Conservation (phyloP, 1,140 invertebrate species). For the Scaptomyza graminum region DNA sequence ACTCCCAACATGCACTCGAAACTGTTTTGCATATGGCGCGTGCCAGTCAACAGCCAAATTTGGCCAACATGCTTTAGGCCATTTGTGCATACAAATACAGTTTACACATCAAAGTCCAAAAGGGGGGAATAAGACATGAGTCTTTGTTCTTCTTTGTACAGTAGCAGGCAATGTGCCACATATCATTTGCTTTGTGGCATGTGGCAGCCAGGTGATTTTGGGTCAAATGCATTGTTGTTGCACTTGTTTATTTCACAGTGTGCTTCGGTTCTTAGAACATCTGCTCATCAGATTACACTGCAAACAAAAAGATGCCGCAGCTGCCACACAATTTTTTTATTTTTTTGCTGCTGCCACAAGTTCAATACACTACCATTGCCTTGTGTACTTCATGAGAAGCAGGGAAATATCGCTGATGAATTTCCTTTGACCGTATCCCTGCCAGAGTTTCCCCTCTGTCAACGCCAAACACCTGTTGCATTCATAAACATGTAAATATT, state of each 20-base stretch:
- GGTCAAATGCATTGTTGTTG: constrained; percentile 17
- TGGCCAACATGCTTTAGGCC: constrained; percentile 43
- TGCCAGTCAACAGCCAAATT: constrained; percentile 73
- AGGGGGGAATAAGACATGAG: too few species aligned
- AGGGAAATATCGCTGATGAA: constrained; percentile 33
- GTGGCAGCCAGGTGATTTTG: constrained; percentile 35
- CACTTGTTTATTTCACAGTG: constrained; percentile 23
- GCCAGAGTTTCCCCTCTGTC: constrained; percentile 18
- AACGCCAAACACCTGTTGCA: constrained; percentile 64
- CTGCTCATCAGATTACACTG: constrained; percentile 66
- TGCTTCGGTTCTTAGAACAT: constrained; percentile 58
- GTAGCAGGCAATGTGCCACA: constrained; percentile 45
- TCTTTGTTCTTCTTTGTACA: background rate
- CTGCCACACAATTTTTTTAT: constrained; percentile 1
- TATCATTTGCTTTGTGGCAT: constrained; percentile 51
- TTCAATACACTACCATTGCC: constrained; percentile 34
- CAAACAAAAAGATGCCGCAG: constrained; percentile 22
- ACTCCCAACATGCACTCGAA: constrained; percentile 29
- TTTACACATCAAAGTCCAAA: constrained; percentile 50
- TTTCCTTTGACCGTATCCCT: constrained; percentile 44
- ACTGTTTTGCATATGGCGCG: constrained; percentile 74
- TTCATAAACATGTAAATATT: constrained; percentile 62
- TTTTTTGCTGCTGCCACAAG: background rate
- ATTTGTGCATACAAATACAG: constrained; percentile 66
- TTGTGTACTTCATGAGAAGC: constrained; percentile 39